Percentiles rank a stretch among this genome's conserved stretches.
These are phyloP conservation scores for Actenoides lindsayi DNA, from an alignment of 2,113 vertebrate species.

Conservation along the genomic window DNA sequence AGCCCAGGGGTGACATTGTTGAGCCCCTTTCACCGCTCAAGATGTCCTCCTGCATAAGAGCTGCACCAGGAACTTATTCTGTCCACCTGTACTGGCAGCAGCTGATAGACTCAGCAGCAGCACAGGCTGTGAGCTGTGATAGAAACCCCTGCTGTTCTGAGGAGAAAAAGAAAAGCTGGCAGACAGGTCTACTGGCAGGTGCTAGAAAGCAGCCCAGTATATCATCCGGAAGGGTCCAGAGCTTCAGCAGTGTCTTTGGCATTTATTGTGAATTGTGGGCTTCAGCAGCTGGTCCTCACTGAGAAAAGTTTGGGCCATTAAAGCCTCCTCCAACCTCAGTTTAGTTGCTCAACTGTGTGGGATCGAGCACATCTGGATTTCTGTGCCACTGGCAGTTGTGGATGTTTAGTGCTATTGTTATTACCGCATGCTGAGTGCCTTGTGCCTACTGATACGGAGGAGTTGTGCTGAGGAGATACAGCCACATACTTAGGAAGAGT, in stretches of 20 bases:
- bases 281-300: background rate
- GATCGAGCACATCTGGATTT: background rate
- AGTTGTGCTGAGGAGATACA: background rate
- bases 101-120: background rate
- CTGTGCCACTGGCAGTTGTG: background rate
- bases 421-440: background rate
- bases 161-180: background rate
- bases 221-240: background rate
- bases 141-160: background rate
- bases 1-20: background rate
- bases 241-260: background rate
- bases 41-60: background rate
- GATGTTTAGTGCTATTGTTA: background rate
- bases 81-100: background rate
- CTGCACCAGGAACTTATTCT: background rate
- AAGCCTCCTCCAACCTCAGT: background rate
- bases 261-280: background rate
- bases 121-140: background rate
- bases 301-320: background rate
- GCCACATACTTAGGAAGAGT: background rate
- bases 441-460: background rate
- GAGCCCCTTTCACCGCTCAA: background rate
- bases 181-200: background rate
- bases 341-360: background rate
- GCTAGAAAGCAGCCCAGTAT: background rate